Evolutionary conservation across 2,888 invertebrate species (phyloP).

Genomic region (Timandra comae): DNA sequence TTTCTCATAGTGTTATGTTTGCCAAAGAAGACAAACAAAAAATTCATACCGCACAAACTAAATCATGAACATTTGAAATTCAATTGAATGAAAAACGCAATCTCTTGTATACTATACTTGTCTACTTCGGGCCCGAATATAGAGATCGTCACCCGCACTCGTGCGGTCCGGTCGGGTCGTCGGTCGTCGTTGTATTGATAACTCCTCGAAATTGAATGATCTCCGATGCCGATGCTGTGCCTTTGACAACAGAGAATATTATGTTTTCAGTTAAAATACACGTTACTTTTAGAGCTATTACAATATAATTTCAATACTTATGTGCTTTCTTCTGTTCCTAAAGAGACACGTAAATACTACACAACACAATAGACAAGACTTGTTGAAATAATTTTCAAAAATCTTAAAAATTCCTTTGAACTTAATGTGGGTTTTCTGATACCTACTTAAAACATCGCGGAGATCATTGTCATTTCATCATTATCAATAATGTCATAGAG

Average conservation of each 20-base stretch:
- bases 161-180: constrained; percentile 23
- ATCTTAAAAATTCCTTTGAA: too few species aligned
- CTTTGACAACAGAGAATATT: constrained; percentile 1
- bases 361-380: too few species aligned
- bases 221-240: constrained; percentile 24
- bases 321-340: too few species aligned
- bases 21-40: constrained; percentile 48
- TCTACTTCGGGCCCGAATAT: constrained; percentile 1
- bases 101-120: constrained; percentile 19
- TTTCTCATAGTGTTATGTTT: constrained; percentile 70
- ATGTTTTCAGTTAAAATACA: too few species aligned
- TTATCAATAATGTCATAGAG: constrained; percentile 58
- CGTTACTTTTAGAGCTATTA: too few species aligned
- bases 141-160: neutral
- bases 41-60: constrained; percentile 52
- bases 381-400: too few species aligned
- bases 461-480: constrained; percentile 45
- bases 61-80: constrained; percentile 36
- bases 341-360: too few species aligned
- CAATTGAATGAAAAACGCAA: constrained; percentile 25
- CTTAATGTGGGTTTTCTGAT: too few species aligned
- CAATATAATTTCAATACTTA: too few species aligned
- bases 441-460: too few species aligned
- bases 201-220: constrained; percentile 24
- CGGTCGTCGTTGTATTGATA: constrained; percentile 31